phyloP scores from a whole-genome alignment of 1,140 invertebrate genomes.

The Aphelenchoides avenae region DNA sequence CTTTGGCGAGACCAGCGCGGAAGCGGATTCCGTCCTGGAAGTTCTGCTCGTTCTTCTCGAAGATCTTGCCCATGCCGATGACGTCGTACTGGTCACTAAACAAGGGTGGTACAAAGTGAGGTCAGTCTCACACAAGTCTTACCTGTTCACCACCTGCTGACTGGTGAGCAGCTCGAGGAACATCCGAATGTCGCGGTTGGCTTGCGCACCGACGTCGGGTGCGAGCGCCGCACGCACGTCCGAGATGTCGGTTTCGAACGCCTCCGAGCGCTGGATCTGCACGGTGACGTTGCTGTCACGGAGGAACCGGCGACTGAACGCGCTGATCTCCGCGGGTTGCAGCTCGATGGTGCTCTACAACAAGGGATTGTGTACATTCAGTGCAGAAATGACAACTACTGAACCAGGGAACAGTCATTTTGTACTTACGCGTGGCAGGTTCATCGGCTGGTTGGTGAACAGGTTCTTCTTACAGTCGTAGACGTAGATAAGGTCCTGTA shows the following conservation, averaged over 20 bases:
- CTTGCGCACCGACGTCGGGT: too few species aligned
- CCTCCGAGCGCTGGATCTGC: too few species aligned
- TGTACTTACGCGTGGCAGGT: too few species aligned
- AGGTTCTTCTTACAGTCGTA: slow-evolving; percentile 4
- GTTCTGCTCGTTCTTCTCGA: slow-evolving; percentile 4
- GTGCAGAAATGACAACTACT: too few species aligned
- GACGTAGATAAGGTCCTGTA: too few species aligned
- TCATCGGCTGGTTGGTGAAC: slow-evolving; percentile 2
- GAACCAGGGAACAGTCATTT: too few species aligned
- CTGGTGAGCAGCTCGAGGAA: slow-evolving; percentile 25
- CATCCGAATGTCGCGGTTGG: too few species aligned
- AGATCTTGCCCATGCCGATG: slow-evolving; percentile 16
- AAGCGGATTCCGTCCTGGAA: slow-evolving; percentile 18
- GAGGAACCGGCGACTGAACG: too few species aligned
- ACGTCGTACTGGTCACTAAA: slow-evolving; percentile 23
- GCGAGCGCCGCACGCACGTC: too few species aligned
- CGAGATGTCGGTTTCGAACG: background rate
- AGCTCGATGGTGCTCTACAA: slow-evolving; percentile 6
- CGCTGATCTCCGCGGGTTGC: too few species aligned
- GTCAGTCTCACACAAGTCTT: slow-evolving; percentile 18
- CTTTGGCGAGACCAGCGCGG: slow-evolving; percentile 18
- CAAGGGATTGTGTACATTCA: too few species aligned
- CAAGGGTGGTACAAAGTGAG: background rate
- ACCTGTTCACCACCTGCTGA: slow-evolving; percentile 22
- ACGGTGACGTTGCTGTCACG: too few species aligned